phyloP scores from a whole-genome alignment of 2,797 vertebrate genomes.

The Crocidura indochinensis region DNA sequence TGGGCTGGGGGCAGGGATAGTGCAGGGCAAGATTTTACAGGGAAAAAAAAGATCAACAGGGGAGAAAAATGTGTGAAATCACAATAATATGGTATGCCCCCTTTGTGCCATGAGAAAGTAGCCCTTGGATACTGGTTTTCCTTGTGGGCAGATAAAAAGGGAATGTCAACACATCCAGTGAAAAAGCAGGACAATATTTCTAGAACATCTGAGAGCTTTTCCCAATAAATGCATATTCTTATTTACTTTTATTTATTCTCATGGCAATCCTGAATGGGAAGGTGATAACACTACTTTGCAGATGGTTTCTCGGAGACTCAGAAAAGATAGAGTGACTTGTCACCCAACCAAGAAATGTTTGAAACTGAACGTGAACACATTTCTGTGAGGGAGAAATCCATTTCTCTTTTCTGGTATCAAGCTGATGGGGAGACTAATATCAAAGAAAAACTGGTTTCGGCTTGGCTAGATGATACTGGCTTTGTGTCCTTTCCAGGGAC shows the following conservation, averaged over 20 bases:
- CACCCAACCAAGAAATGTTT: not conserved
- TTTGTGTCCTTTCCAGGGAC: not conserved
- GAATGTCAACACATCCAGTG: not conserved
- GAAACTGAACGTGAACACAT: not conserved
- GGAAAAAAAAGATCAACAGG: conserved; percentile 80
- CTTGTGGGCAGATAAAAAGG: not conserved
- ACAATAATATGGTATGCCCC: conserved; percentile 77
- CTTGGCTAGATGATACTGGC: not conserved
- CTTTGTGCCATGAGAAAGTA: conserved; percentile 75
- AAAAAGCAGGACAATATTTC: not conserved
- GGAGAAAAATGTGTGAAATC: conserved; percentile 82
- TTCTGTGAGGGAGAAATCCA: not conserved
- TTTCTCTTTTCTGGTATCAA: not conserved
- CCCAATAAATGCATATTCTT: not conserved
- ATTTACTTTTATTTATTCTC: not conserved
- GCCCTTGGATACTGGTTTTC: not conserved
- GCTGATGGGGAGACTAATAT: not conserved
- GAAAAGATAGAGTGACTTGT: not conserved
- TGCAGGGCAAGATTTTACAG: conserved; percentile 74
- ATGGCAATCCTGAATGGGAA: not conserved
- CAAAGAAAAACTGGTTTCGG: not conserved
- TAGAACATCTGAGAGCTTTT: not conserved
- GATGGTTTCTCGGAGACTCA: conserved; percentile 15
- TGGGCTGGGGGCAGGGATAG: not conserved
- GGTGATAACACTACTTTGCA: conserved; percentile 5